Percentiles rank a stretch among this genome's conserved stretches.
These are phyloP conservation scores for Rhabdomys dilectus DNA, from an alignment of 2,113 vertebrate genomes.

Conservation along the genomic window DNA sequence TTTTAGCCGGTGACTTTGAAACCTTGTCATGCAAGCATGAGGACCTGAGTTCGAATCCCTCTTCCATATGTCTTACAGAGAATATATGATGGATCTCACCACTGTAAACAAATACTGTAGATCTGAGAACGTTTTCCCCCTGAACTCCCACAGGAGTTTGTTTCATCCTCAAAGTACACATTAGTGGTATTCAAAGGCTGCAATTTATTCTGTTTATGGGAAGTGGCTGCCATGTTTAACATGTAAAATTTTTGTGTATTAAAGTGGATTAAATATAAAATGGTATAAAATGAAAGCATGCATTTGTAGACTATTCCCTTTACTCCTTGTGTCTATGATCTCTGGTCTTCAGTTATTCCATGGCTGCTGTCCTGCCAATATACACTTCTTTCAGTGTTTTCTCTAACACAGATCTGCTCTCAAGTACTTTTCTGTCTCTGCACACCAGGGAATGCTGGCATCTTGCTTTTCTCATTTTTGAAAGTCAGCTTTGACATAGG, in stretches of 20 bases:
- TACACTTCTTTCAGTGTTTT: not conserved
- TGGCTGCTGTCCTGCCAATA: not conserved
- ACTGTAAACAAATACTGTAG: not conserved
- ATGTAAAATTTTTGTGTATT: not conserved
- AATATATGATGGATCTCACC: not conserved
- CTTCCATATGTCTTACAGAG: not conserved
- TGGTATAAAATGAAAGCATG: not conserved
- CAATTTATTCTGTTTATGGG: not conserved
- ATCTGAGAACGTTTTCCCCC: not conserved
- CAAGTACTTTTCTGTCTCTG: not conserved
- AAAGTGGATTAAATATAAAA: not conserved
- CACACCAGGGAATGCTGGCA: not conserved
- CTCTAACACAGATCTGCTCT: not conserved
- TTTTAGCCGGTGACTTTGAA: not conserved
- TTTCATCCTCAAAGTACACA: not conserved
- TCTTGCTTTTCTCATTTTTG: not conserved
- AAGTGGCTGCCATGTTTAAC: not conserved
- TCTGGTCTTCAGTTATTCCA: not conserved
- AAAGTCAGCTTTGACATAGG: not conserved
- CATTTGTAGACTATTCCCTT: not conserved
- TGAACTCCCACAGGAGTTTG: not conserved
- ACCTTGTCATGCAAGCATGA: no score
- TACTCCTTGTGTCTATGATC: not conserved
- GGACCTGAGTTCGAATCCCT: no score
- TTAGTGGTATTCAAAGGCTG: not conserved